Percentiles rank a stretch among this genome's conserved stretches.
phyloP scores from a whole-genome alignment of 2,888 invertebrate genomes.

The Ophion ventricosus region DNA sequence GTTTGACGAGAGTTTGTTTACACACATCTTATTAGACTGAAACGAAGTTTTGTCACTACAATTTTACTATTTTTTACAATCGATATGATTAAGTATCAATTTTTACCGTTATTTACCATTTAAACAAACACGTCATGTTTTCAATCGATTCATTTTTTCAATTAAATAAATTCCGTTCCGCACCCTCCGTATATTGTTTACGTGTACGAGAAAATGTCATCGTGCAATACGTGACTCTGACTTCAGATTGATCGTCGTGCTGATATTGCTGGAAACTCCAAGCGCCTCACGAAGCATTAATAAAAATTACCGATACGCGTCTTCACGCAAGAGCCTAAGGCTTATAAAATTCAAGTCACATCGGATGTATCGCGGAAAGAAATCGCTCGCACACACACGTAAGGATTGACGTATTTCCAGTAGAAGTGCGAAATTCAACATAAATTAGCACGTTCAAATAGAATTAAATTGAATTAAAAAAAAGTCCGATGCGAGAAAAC shows the following conservation, averaged over 20 bases:
- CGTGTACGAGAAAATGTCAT: constrained; percentile 28
- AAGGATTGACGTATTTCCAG: constrained; percentile 2
- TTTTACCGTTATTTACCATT: neutral
- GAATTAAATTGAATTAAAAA: neutral
- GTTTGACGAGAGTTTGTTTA: neutral
- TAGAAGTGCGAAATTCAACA: neutral
- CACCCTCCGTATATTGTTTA: neutral
- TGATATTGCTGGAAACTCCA: constrained; percentile 29
- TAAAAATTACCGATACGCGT: constrained; percentile 21
- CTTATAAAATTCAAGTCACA: constrained; percentile 20
- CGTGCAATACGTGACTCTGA: constrained; percentile 29
- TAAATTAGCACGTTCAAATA: neutral
- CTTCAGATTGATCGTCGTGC: constrained; percentile 37
- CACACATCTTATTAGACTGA: no score
- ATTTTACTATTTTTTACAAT: no score
- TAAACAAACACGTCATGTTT: neutral
- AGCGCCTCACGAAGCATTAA: constrained; percentile 16
- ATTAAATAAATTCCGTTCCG: neutral
- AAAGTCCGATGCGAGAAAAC: constrained; percentile 18
- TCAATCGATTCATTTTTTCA: neutral
- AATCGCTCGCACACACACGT: constrained; percentile 10
- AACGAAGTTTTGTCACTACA: no score
- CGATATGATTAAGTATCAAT: no score
- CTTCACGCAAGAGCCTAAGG: neutral
- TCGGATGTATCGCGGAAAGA: neutral